Conservation (phyloP, 2,888 invertebrate species). For the Tipula vernalis region DNA sequence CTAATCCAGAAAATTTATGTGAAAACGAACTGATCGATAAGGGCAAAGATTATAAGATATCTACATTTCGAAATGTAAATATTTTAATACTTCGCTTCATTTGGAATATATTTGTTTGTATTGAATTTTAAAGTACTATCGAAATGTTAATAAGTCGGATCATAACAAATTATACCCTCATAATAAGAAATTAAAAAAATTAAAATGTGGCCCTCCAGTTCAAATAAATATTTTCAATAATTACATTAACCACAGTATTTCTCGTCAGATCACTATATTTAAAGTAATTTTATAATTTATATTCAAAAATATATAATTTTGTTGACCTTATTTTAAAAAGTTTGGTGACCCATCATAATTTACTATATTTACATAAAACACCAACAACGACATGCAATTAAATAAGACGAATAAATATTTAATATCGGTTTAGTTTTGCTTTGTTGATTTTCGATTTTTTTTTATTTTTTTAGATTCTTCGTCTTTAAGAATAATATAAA, state of each 20-base stretch:
- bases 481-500: neutral
- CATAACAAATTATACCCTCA: neutral
- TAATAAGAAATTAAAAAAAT: neutral
- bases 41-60: neutral
- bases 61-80: neutral
- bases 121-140: neutral
- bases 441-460: neutral
- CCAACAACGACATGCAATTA: neutral
- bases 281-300: neutral
- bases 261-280: neutral
- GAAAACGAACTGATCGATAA: neutral
- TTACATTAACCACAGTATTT: neutral
- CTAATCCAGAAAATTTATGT: no score
- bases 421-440: neutral
- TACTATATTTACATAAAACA: neutral
- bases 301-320: neutral
- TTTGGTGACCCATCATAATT: neutral
- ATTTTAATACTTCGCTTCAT: neutral
- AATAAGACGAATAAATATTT: neutral
- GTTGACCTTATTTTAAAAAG: neutral
- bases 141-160: neutral
- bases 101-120: neutral
- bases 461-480: neutral
- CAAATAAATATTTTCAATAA: neutral
- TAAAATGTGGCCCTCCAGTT: neutral